Conservation (phyloP, 2,797 vertebrate genomes). For the Melanogrammus aeglefinus region DNA sequence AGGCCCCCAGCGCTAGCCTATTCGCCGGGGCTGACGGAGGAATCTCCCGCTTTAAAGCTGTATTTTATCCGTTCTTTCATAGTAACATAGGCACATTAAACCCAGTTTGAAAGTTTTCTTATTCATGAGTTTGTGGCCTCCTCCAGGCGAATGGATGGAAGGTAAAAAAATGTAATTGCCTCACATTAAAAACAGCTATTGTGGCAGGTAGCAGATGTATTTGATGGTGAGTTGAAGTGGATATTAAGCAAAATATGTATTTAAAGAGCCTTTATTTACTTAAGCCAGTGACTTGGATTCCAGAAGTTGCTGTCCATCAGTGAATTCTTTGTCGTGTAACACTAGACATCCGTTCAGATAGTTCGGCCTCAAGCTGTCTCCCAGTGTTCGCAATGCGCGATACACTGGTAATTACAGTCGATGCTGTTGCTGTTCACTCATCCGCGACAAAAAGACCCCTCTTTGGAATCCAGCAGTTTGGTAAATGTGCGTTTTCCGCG, state of each 20-base stretch:
- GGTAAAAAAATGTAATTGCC: no score
- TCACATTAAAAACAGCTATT: no score
- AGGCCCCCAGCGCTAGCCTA: slow-evolving; percentile 4
- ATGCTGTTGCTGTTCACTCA: slow-evolving; percentile 9
- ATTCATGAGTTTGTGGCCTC: no score
- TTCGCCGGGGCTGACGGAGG: neutral
- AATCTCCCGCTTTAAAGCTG: no score
- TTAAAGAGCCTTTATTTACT: no score
- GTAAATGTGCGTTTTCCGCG: slow-evolving; percentile 20
- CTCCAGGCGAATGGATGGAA: no score
- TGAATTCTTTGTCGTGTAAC: neutral
- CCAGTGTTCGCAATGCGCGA: no score
- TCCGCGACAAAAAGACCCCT: slow-evolving; percentile 15
- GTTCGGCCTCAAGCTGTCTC: neutral
- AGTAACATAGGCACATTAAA: no score
- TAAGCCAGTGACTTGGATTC: neutral
- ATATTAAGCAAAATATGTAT: no score
- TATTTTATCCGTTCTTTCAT: no score
- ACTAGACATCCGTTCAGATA: neutral
- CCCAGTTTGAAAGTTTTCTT: no score
- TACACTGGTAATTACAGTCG: neutral
- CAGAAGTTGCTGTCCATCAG: neutral
- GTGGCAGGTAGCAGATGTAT: no score
- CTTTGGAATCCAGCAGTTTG: slow-evolving; percentile 25
- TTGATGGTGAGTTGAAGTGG: neutral